phyloP scores from a whole-genome alignment of 2,797 vertebrate species.

The Graptemys geographica region DNA sequence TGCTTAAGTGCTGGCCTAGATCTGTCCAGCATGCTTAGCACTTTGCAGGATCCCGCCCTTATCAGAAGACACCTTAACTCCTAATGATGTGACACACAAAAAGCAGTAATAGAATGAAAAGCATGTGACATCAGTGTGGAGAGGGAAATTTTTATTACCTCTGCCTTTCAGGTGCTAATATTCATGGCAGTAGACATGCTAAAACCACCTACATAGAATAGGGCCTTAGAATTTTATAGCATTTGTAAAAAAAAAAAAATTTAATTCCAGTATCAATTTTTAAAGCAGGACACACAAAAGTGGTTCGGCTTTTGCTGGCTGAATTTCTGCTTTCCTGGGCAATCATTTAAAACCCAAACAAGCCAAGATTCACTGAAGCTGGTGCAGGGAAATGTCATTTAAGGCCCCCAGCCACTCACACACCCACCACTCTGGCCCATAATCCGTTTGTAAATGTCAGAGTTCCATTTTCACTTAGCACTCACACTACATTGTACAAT shows the following conservation, averaged over 20 bases:
- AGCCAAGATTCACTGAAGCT: neutral
- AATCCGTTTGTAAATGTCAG: neutral
- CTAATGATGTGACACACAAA: too few relatives aligned
- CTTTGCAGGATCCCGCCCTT: too few relatives aligned
- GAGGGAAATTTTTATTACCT: neutral
- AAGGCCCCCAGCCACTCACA: too few relatives aligned
- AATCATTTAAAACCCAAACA: neutral
- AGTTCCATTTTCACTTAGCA: neutral
- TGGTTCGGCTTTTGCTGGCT: neutral
- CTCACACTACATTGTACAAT: neutral
- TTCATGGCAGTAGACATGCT: neutral
- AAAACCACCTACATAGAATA: neutral
- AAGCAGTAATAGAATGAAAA: too few relatives aligned
- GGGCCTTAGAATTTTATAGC: neutral
- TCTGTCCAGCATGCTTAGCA: too few relatives aligned
- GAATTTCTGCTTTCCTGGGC: neutral
- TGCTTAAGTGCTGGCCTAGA: too few relatives aligned
- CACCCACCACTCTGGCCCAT: too few relatives aligned
- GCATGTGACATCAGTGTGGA: neutral
- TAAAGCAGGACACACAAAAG: neutral
- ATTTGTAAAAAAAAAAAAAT: neutral
- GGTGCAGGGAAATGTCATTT: neutral
- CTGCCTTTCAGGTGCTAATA: neutral
- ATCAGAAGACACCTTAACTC: too few relatives aligned
- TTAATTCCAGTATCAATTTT: neutral